Evolutionary conservation across 2,888 invertebrate species (phyloP).

Genomic region (Philereme transversata): DNA sequence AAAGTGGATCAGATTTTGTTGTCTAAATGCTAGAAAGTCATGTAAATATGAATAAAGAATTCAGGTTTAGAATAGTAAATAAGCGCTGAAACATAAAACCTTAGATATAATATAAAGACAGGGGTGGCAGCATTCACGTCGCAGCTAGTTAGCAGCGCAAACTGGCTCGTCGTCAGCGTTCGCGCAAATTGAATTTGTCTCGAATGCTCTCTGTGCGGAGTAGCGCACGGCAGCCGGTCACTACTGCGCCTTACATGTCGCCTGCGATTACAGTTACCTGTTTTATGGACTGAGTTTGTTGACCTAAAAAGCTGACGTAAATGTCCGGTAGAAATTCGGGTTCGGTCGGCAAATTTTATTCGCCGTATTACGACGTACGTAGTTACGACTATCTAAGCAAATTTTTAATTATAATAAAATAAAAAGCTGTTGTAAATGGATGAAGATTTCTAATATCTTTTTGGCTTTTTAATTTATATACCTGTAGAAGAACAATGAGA

Average conservation of each 20-base stretch:
- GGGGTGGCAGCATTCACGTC: conserved; percentile 71
- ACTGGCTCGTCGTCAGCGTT: conserved; percentile 76
- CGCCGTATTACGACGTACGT: not conserved
- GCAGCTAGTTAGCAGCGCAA: conserved; percentile 80
- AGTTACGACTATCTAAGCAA: conserved; percentile 6
- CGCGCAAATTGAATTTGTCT: conserved; percentile 80
- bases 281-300: conserved; percentile 7
- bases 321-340: not conserved
- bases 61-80: conserved; percentile 29
- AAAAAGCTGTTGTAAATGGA: too few relatives aligned
- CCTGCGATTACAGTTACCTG: conserved; percentile 42
- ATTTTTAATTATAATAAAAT: too few relatives aligned
- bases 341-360: conserved; percentile 1
- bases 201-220: conserved; percentile 61
- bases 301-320: conserved; percentile 6
- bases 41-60: too few relatives aligned
- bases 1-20: conserved; percentile 31
- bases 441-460: too few relatives aligned
- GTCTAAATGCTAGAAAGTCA: conserved; percentile 19
- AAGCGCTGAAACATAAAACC: conserved; percentile 47
- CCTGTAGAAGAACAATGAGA: too few relatives aligned
- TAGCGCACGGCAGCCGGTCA: conserved; percentile 41
- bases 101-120: conserved; percentile 67
- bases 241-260: conserved; percentile 43
- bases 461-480: too few relatives aligned